A percentile compares a stretch with the other conserved stretches of the same genome.
These are phyloP conservation scores for Musca domestica DNA, from an alignment of 1,140 invertebrate species.

Conservation along the genomic window DNA sequence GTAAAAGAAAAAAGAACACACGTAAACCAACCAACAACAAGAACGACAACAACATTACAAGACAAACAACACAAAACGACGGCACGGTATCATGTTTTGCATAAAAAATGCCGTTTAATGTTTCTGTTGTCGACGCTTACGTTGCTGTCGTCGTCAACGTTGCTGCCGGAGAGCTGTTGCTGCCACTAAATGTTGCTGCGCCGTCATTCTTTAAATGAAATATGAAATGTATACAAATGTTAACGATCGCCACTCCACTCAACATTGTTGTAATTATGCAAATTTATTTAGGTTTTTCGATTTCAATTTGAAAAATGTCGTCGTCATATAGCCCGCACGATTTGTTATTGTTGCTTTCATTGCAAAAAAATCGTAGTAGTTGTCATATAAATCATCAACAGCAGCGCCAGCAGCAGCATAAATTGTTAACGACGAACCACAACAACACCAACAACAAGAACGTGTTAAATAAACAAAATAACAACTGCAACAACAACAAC, in stretches of 20 bases:
- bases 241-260: slow-evolving; percentile 27
- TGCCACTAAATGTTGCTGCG: neutral
- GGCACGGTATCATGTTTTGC: neutral
- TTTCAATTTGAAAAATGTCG: slow-evolving; percentile 55
- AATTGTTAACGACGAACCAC: slow-evolving; percentile 3
- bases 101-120: slow-evolving; percentile 18
- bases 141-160: neutral
- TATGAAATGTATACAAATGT: slow-evolving; percentile 19
- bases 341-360: slow-evolving; percentile 53
- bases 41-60: neutral
- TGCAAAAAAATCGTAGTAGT: slow-evolving; percentile 42
- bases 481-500: slow-evolving; percentile 2
- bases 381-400: slow-evolving; percentile 40
- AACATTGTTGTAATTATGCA: slow-evolving; percentile 50
- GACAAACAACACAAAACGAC: neutral
- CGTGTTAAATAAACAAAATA: neutral
- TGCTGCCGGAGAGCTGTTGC: neutral
- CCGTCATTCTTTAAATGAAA: neutral
- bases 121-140: neutral
- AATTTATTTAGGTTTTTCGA: slow-evolving; percentile 53
- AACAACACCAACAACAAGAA: slow-evolving; percentile 13
- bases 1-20: too few species aligned
- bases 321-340: slow-evolving; percentile 44
- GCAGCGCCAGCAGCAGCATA: slow-evolving; percentile 24
- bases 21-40: neutral